phyloP scores from a whole-genome alignment of 2,888 invertebrate species.

The Acrocera orbiculus region DNA sequence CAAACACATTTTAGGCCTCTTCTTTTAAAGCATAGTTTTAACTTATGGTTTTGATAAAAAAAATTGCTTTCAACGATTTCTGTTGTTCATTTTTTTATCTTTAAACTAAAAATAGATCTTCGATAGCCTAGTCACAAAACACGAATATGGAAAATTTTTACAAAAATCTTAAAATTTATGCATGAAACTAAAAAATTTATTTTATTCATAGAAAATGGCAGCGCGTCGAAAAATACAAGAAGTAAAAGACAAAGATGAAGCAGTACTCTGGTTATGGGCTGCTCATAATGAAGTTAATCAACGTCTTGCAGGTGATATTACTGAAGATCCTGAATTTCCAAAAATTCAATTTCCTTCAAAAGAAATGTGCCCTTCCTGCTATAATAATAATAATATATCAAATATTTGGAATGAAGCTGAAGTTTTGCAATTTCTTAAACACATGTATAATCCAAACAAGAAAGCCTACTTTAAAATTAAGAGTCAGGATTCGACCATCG shows the following conservation, averaged over 20 bases:
- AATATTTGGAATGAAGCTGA: slow-evolving; percentile 24
- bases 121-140: too few relatives aligned
- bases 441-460: slow-evolving; percentile 25
- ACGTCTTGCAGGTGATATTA: slow-evolving; percentile 64
- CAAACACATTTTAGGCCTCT: too few relatives aligned
- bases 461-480: too few relatives aligned
- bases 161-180: too few relatives aligned
- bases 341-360: slow-evolving; percentile 76
- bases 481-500: too few relatives aligned
- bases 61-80: too few relatives aligned
- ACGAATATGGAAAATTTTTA: too few relatives aligned
- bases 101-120: too few relatives aligned
- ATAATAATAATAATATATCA: slow-evolving; percentile 16
- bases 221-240: slow-evolving; percentile 46
- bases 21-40: too few relatives aligned
- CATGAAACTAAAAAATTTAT: too few relatives aligned
- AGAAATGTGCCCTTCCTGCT: slow-evolving; percentile 48
- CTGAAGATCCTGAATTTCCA: slow-evolving; percentile 79
- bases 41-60: too few relatives aligned
- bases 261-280: slow-evolving; percentile 83
- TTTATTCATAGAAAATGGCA: slow-evolving; percentile 52
- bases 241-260: slow-evolving; percentile 52
- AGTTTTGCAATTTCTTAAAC: slow-evolving; percentile 25
- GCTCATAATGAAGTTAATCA: slow-evolving; percentile 88
- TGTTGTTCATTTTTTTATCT: too few relatives aligned